These are phyloP conservation scores for Chaetops frenatus DNA, from an alignment of 2,113 vertebrate species.

Conservation along the genomic window DNA sequence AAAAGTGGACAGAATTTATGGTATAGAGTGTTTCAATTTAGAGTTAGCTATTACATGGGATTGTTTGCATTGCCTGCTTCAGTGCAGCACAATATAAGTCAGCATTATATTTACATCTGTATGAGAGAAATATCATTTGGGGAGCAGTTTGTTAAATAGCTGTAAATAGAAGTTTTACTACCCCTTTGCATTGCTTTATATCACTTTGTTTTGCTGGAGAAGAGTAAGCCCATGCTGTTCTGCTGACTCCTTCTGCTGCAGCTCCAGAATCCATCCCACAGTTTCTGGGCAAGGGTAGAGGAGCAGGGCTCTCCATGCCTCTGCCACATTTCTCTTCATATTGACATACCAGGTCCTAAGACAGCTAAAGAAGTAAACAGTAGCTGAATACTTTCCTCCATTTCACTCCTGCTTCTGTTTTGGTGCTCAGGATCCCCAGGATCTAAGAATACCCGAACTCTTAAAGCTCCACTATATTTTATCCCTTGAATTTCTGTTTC, in stretches of 20 bases:
- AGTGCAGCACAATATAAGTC: slow-evolving; percentile 25
- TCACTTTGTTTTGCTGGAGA: neutral
- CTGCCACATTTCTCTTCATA: neutral
- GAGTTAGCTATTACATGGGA: slow-evolving; percentile 5
- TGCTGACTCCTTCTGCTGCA: neutral
- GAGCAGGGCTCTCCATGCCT: accelerated
- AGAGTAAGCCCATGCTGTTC: neutral
- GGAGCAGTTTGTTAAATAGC: slow-evolving; percentile 44
- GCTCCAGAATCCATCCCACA: neutral
- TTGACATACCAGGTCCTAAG: neutral
- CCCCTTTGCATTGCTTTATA: neutral
- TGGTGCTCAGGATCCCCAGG: neutral
- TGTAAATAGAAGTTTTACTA: slow-evolving; percentile 32
- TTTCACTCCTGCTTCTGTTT: neutral
- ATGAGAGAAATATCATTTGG: slow-evolving; percentile 11
- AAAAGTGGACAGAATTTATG: slow-evolving; percentile 49
- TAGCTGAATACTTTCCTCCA: neutral
- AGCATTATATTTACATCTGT: slow-evolving; percentile 52
- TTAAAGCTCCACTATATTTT: neutral
- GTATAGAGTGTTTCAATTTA: neutral
- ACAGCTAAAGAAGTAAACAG: neutral
- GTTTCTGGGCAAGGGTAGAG: neutral
- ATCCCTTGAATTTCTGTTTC: neutral
- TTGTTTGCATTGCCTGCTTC: slow-evolving; percentile 1
- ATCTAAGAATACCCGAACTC: neutral